These are phyloP conservation scores for Clunio marinus DNA, from an alignment of 2,888 invertebrate genomes.

Conservation along the genomic window DNA sequence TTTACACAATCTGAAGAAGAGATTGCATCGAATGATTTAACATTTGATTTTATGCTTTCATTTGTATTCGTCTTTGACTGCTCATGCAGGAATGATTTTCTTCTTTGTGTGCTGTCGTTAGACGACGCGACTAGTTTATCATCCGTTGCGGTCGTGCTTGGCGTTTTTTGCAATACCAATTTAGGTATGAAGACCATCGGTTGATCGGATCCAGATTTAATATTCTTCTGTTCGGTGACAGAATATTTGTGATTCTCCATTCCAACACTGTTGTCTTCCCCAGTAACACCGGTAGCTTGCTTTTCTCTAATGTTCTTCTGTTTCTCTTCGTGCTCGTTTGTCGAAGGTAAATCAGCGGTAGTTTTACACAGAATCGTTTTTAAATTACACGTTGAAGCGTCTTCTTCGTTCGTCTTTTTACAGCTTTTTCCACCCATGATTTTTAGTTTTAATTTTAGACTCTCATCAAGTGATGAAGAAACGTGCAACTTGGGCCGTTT, in stretches of 20 bases:
- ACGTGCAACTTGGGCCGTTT: slow-evolving; percentile 57
- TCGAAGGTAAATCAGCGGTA: slow-evolving; percentile 19
- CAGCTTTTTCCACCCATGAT: slow-evolving; percentile 50
- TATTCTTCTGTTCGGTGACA: slow-evolving; percentile 29
- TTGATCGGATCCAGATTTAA: slow-evolving; percentile 28
- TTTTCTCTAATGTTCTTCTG: slow-evolving; percentile 29
- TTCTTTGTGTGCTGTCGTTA: not conserved
- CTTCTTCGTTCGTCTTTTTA: slow-evolving; percentile 45
- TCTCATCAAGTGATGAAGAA: slow-evolving; percentile 52
- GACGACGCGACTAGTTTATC: not conserved
- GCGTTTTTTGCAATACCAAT: slow-evolving; percentile 26
- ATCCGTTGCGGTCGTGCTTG: not conserved
- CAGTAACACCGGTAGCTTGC: not conserved
- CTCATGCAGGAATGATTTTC: slow-evolving; percentile 16
- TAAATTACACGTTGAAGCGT: slow-evolving; percentile 31
- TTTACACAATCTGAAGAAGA: not conserved
- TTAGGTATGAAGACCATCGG: slow-evolving; percentile 38
- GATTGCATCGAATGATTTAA: slow-evolving; percentile 31
- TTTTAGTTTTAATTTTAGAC: slow-evolving; percentile 56
- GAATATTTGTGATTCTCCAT: slow-evolving; percentile 33
- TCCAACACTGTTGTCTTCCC: not conserved
- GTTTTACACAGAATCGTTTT: slow-evolving; percentile 10
- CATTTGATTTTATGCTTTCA: slow-evolving; percentile 38
- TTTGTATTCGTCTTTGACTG: slow-evolving; percentile 19
- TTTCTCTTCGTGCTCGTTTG: slow-evolving; percentile 26